phyloP scores from a whole-genome alignment of 2,888 invertebrate genomes.

The Hermaeophaga mercurialis region DNA sequence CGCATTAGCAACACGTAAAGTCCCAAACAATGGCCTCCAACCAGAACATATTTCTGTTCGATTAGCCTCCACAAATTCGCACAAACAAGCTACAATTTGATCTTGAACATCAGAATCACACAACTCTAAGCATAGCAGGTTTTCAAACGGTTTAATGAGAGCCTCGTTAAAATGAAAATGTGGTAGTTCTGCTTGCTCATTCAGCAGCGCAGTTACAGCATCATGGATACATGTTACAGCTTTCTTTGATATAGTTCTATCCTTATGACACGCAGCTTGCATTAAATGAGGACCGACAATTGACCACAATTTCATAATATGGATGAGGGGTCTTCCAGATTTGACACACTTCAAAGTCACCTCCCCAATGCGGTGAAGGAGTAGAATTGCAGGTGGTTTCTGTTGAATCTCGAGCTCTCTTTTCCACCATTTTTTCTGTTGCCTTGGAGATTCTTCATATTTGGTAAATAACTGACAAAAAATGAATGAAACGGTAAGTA shows the following conservation, averaged over 20 bases:
- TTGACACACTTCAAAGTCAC: slow-evolving; percentile 85
- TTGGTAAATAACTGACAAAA: slow-evolving; percentile 53
- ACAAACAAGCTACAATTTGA: slow-evolving; percentile 91
- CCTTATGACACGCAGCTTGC: slow-evolving; percentile 93
- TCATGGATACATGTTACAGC: slow-evolving; percentile 93
- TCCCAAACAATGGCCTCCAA: slow-evolving; percentile 95
- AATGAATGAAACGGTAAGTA: slow-evolving; percentile 8
- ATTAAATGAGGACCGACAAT: slow-evolving; percentile 91
- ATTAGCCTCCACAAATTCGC: slow-evolving; percentile 95
- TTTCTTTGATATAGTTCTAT: slow-evolving; percentile 85
- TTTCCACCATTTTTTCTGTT: slow-evolving; percentile 59
- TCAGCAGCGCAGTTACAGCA: slow-evolving; percentile 83
- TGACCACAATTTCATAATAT: slow-evolving; percentile 92
- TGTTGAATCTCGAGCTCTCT: slow-evolving; percentile 53
- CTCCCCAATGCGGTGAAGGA: slow-evolving; percentile 85
- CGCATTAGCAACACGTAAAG: slow-evolving; percentile 83
- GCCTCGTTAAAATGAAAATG: slow-evolving; percentile 97
- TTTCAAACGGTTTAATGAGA: slow-evolving; percentile 92
- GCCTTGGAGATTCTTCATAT: slow-evolving; percentile 55
- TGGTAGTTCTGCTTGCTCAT: slow-evolving; percentile 85
- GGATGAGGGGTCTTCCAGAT: slow-evolving; percentile 85
- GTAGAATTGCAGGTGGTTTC: slow-evolving; percentile 62
- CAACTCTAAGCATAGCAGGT: slow-evolving; percentile 88
- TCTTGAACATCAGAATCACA: slow-evolving; percentile 94
- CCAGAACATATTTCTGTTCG: slow-evolving; percentile 92